Evolutionary conservation across 2,113 vertebrate species (phyloP).

Genomic region (Tringa solitaria): DNA sequence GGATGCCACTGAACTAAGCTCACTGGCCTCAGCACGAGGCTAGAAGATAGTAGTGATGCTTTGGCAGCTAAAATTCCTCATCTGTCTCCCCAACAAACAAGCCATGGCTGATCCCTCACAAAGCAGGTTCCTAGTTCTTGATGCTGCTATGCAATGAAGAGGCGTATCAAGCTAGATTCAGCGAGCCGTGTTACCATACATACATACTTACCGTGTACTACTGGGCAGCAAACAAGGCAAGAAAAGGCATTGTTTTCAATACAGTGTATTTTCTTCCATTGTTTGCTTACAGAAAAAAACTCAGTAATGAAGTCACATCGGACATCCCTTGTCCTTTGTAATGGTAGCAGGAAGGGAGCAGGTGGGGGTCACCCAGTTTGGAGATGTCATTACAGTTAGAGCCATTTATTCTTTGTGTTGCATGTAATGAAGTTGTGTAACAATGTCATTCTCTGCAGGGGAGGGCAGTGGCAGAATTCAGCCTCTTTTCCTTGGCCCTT

Average conservation of each 20-base stretch:
- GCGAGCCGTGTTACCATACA: not conserved
- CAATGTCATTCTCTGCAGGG: not conserved
- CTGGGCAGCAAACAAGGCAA: not conserved
- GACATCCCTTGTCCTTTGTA: not conserved
- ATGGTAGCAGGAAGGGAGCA: not conserved
- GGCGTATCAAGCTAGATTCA: not conserved
- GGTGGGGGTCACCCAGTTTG: not conserved
- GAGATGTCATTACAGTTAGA: not conserved
- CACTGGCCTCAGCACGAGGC: not conserved
- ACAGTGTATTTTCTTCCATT: not conserved
- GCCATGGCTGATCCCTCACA: not conserved
- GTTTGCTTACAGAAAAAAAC: not conserved
- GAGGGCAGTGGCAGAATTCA: not conserved
- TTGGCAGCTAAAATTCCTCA: not conserved
- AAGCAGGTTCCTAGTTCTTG: not conserved
- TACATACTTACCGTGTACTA: accelerated
- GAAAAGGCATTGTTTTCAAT: not conserved
- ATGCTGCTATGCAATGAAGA: not conserved
- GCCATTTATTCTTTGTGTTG: slow-evolving; percentile 18
- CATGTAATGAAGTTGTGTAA: not conserved
- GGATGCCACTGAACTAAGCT: not conserved
- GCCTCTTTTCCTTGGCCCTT: not conserved
- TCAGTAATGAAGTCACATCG: slow-evolving; percentile 3
- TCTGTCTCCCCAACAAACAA: not conserved
- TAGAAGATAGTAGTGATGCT: not conserved